These are phyloP conservation scores for Turritopsis rubra DNA, from an alignment of 30 jellyfish, hydroid and myxozoan genomes.

Conservation along the genomic window DNA sequence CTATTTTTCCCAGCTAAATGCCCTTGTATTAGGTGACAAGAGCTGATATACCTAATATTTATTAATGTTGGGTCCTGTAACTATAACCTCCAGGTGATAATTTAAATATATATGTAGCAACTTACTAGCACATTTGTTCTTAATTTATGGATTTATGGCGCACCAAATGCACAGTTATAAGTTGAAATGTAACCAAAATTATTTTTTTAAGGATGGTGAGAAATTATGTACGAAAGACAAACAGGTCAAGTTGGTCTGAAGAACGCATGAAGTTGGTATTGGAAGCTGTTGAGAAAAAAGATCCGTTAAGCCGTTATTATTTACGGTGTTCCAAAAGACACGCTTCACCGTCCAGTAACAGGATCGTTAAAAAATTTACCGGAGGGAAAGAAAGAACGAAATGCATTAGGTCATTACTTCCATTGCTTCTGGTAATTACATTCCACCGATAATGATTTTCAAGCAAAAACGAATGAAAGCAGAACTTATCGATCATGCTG, in stretches of 20 bases:
- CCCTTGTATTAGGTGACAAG: too few species aligned
- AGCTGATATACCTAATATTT: too few species aligned
- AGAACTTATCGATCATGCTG: slow-evolving; percentile 50
- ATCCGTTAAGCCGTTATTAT: slow-evolving; percentile 36
- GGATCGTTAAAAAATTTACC: slow-evolving; percentile 23
- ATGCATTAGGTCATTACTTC: slow-evolving; percentile 21
- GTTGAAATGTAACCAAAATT: neutral
- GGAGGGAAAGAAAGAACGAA: slow-evolving; percentile 19
- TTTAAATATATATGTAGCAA: too few species aligned
- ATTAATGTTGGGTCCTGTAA: too few species aligned
- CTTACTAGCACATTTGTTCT: too few species aligned
- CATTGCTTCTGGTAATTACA: slow-evolving; percentile 33
- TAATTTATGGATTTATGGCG: too few species aligned
- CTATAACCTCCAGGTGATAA: too few species aligned
- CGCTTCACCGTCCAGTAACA: slow-evolving; percentile 45
- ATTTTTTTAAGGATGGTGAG: slow-evolving; percentile 25
- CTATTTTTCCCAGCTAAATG: too few species aligned
- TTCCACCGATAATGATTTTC: slow-evolving; percentile 41
- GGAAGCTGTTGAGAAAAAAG: slow-evolving; percentile 27
- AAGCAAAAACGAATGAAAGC: slow-evolving; percentile 40
- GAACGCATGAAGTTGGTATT: slow-evolving; percentile 18
- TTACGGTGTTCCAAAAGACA: slow-evolving; percentile 41
- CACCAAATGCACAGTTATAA: neutral
- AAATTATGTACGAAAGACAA: slow-evolving; percentile 23
- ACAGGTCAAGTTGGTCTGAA: slow-evolving; percentile 29